Base-by-base conservation (phyloP, 2,797 vertebrate species). In the Sandelia bainsii region DNA sequence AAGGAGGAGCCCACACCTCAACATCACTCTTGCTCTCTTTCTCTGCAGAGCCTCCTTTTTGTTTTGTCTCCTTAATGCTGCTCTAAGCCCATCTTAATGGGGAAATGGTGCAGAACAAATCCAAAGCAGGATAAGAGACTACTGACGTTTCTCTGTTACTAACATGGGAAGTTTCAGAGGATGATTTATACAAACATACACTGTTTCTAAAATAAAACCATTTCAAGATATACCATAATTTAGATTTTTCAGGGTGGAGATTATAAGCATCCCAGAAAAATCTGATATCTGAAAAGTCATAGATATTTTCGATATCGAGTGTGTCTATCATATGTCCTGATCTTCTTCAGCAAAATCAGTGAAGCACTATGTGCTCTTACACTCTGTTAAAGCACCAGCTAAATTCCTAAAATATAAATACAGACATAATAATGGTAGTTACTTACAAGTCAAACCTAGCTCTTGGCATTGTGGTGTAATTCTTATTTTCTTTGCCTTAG, bases 31-130 rank as follows among this genome's bases (percentile, higher is more conserved):
- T 62, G 52, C 77, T 89, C 58, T 67, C 76, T 85, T 79, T 73
- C 74, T 88, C 77, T 75, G 60, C 67, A 61, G 79, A 79, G 78
- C 53, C 60, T 76, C 68, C 49, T 84, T 81, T 77, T 85, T 86
- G 90, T 86, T 92, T 88, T 84, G 84, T 83, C 80, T 87, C 77
- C 81, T 82, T 92, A 92, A 90, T 82, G 84, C 85, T 78, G 81
- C 88, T 83, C 80, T 92, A 92, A 93, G 85, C 86, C 81, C 83
- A 85, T 92, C 88, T 93, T 91, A 89, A 89, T 68, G 25, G 84
- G 81, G 91, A 92, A 91, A 93, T 86, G 89, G 86, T 89, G 91
- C 91, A 85, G 90, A 93, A 93, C 88, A 93, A 92, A 93, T 91
- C 90, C 87, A 62, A 78, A 91, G 82, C 84, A 84, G 79, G 73